Base-by-base conservation (phyloP, 2,888 invertebrate genomes). In the Drosophila kuntzei region DNA sequence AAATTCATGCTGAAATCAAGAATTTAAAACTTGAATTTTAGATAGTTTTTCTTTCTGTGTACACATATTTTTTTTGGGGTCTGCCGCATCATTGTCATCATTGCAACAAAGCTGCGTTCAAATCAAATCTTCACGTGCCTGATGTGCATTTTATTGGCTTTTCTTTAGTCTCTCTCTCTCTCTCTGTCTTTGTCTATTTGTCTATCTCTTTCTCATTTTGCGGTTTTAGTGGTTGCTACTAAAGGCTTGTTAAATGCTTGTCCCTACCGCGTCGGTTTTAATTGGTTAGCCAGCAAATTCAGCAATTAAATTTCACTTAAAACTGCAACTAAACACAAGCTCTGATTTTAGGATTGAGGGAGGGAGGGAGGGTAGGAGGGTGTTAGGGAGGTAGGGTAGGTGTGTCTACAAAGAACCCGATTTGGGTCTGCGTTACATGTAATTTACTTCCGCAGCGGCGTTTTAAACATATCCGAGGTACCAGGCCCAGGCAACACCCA, bases 251-350 rank as follows among this genome's bases (percentile, higher is more conserved):
- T 76, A 59, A 65, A 59, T 57, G 64, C 49, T 43, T 7, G 39
- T 39, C 47, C 55, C 62, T 22, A 20, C 39, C 37, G 50, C 44
- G 14, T 25, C 44, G 49, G 20, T 43, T 75, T 54, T 80, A 80
- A 80, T 80, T 80, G 80, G 80, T 58, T 71, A 57, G 70, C 59
- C 65, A 65, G 69, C 76, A 73, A 86, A 78, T 80, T 83, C 53
- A 67, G 83, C 86, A 83, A 83, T 83, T 83, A 83, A 83, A 86
- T 83, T 78, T 86, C 86, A 83, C 83, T 83, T 83, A 83, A 85
- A 83, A 80, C 75, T 79, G 82, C 85, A 75, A 71, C 82, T 72
- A 74, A 85, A 72, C 63, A 43, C 71, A 32, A 34, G 3, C 27
- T 16, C 39, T 46, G 41, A 18, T 50, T 50, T 36, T 22, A 22